These are phyloP conservation scores for Pseudorhombus dupliciocellatus DNA, from an alignment of 2,113 vertebrate species.

Conservation along the genomic window DNA sequence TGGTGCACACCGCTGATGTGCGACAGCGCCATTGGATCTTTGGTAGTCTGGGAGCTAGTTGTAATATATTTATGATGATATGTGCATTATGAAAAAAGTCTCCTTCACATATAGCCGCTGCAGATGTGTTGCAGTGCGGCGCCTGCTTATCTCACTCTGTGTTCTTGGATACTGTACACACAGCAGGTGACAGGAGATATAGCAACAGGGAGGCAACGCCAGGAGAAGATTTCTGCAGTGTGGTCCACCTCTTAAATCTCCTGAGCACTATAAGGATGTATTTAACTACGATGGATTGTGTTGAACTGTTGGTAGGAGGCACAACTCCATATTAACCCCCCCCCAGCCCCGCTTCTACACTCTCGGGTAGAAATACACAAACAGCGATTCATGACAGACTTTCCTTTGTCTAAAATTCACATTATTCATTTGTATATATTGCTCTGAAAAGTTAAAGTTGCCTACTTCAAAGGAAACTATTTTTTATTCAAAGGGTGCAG, in stretches of 20 bases:
- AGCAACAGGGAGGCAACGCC: not conserved
- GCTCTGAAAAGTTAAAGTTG: too few relatives aligned
- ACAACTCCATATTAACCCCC: not conserved
- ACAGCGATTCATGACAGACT: too few relatives aligned
- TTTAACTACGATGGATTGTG: not conserved
- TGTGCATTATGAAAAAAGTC: not conserved
- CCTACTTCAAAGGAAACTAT: too few relatives aligned
- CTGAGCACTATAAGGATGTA: not conserved
- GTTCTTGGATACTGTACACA: not conserved
- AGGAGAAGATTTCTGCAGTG: not conserved
- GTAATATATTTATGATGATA: not conserved
- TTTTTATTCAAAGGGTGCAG: too few relatives aligned
- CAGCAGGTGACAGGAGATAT: not conserved
- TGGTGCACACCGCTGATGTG: not conserved
- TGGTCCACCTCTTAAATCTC: not conserved
- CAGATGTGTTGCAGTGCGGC: not conserved
- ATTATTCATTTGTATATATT: too few relatives aligned
- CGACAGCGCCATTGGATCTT: not conserved
- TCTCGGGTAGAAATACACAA: too few relatives aligned
- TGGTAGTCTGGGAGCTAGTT: not conserved
- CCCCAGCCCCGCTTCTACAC: not conserved
- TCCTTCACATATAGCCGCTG: not conserved
- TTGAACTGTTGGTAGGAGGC: not conserved
- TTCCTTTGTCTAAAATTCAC: too few relatives aligned
- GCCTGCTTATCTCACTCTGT: not conserved